These are phyloP conservation scores for Protonibea diacanthus DNA, from an alignment of 2,797 vertebrate species.

Conservation along the genomic window DNA sequence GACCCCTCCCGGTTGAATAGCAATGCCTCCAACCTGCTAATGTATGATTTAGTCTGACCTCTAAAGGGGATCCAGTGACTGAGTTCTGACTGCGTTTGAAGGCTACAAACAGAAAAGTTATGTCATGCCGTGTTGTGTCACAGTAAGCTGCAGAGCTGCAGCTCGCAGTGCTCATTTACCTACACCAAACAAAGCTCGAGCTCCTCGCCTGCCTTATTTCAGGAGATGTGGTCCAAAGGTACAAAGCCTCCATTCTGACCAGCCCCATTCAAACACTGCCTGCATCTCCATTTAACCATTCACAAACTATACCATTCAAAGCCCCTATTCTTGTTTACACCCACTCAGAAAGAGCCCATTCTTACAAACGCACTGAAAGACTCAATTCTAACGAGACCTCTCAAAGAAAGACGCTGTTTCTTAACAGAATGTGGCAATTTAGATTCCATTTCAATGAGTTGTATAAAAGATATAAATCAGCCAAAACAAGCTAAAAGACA, in stretches of 20 bases:
- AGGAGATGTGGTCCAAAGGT: constrained; percentile 60
- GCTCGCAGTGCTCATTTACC: constrained; percentile 65
- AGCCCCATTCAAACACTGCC: constrained; percentile 66
- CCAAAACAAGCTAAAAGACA: constrained; percentile 26
- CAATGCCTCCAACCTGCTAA: constrained; percentile 36
- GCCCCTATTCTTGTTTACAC: constrained; percentile 70
- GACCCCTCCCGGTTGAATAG: constrained; percentile 50
- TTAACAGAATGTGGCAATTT: constrained; percentile 66
- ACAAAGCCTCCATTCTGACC: constrained; percentile 81
- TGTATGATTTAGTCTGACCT: constrained; percentile 15
- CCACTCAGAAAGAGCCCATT: constrained; percentile 77
- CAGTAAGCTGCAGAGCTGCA: constrained; percentile 8
- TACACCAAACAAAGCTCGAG: constrained; percentile 42
- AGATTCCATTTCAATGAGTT: constrained; percentile 52
- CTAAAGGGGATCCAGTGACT: constrained; percentile 27
- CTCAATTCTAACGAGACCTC: constrained; percentile 64
- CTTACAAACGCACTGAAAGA: constrained; percentile 75
- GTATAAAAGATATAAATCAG: constrained; percentile 49
- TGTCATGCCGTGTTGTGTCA: constrained; percentile 13
- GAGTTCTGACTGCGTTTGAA: not conserved
- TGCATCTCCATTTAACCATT: constrained; percentile 73
- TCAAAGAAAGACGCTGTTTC: constrained; percentile 72
- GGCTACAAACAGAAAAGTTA: constrained; percentile 4
- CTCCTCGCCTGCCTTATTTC: constrained; percentile 69
- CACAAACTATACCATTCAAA: constrained; percentile 68